Evolutionary conservation across 2,888 invertebrate genomes (phyloP), one percentile per base, ranked within the genome.

Genomic region (Sphaeridia pumilis): DNA sequence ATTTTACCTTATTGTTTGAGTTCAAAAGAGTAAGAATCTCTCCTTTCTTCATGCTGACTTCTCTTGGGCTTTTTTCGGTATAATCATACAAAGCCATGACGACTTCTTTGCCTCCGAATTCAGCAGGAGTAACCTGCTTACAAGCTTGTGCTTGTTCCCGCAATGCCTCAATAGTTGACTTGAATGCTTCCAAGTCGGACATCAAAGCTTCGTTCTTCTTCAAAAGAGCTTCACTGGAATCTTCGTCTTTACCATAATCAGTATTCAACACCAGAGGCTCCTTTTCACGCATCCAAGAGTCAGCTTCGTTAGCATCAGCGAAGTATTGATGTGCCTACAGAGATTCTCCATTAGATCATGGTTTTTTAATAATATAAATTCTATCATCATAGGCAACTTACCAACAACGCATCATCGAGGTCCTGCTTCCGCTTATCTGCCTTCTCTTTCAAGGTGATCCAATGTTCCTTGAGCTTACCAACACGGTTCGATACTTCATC

Each of bases 301-400:
- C 98, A 0, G 95, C 97, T 70, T 98, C 98, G 71, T 95, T 97
- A 5, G 98, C 98, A 74, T 99, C 98, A n/a, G 97, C 97, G 71
- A 98, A 93, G 75, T 98, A 99, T 69, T 99, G 97, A 72, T 94
- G 94, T 0, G 93, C 71, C 58, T 58, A 24, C 24, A 24, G n/a
- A 24, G n/a, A n/a, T n/a, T n/a, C n/a, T n/a, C n/a, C n/a, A n/a
- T n/a, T n/a, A n/a, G n/a, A n/a, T n/a, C n/a, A n/a, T 41, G 44
- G 17, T 21, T 43, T 22, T 35, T 27, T 24, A 21, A 27, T 17
- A 21, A 35, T 26, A 10, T 10, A 44, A 22, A 28, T 20, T 25
- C 44, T 47, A 35, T 17, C 35, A 52, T 28, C 26, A 28, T 17
- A 7, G 25, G 21, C 58, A 20, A 28, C 63, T 65, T n/a, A 65